Evolutionary conservation across 2,797 vertebrate species (phyloP).

Genomic region (Morus bassanus): DNA sequence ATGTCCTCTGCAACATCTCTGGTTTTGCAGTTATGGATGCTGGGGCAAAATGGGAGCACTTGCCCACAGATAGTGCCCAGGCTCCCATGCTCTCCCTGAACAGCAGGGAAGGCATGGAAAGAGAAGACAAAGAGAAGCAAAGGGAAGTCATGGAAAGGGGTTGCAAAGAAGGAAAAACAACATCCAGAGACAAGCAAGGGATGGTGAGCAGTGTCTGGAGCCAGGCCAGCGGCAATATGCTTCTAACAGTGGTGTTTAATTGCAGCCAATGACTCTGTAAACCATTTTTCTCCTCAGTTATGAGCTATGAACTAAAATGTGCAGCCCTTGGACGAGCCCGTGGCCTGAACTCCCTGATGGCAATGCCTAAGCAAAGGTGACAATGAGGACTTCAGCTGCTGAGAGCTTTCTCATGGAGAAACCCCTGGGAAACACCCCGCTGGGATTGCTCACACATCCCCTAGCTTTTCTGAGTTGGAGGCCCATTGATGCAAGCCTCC

Average conservation of each 20-base stretch:
- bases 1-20: background rate
- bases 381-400: background rate
- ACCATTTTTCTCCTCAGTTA: background rate
- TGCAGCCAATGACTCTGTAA: background rate
- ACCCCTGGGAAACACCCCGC: background rate
- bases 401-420: background rate
- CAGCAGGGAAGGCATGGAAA: background rate
- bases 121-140: background rate
- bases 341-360: no score
- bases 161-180: background rate
- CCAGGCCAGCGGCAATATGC: background rate
- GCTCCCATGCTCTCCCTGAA: background rate
- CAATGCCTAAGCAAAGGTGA: background rate
- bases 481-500: background rate
- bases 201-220: background rate
- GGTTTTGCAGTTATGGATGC: background rate
- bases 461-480: background rate
- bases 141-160: background rate
- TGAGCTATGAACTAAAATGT: background rate
- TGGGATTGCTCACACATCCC: background rate
- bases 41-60: background rate
- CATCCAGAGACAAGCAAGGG: background rate
- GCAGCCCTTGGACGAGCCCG: background rate
- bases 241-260: background rate
- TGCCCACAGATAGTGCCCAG: background rate